Evolutionary conservation across 2,797 vertebrate genomes (phyloP).

Genomic region (Microtus californicus): DNA sequence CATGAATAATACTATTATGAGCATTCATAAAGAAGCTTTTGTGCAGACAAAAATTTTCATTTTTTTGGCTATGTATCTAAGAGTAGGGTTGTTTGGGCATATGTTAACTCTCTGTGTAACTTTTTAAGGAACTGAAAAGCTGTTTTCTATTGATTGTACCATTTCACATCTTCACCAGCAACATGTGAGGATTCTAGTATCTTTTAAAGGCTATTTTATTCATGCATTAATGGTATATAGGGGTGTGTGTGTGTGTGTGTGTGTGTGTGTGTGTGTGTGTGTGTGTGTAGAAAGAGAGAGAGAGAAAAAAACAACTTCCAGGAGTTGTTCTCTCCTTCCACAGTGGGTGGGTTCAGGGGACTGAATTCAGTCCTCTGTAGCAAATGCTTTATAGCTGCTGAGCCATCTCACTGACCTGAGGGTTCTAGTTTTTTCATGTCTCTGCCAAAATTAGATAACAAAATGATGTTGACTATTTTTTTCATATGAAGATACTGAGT

Average conservation of each 20-base stretch:
- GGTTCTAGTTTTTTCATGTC: background rate
- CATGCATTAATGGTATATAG: background rate
- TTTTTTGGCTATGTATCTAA: constrained; percentile 7
- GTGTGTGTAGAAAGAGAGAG: too few species aligned
- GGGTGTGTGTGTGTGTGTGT: background rate
- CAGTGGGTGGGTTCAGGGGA: background rate
- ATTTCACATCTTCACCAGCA: constrained; percentile 5
- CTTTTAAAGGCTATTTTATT: background rate
- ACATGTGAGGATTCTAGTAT: background rate
- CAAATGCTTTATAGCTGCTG: background rate
- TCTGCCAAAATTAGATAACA: background rate
- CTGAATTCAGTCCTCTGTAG: background rate
- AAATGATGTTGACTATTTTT: constrained; percentile 10
- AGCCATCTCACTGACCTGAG: background rate
- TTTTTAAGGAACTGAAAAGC: constrained; percentile 32
- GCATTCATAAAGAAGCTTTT: background rate
- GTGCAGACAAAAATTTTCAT: background rate
- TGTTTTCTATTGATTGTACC: background rate
- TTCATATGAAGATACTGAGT: background rate
- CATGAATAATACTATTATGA: constrained; percentile 8
- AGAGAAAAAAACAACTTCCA: too few species aligned
- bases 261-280: too few species aligned
- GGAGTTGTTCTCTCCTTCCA: background rate
- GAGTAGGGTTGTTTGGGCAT: background rate
- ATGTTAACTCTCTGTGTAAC: background rate